A percentile compares a stretch with the other conserved stretches of the same genome.
phyloP scores from a whole-genome alignment of 1,140 invertebrate genomes.

The Marisa cornuarietis region DNA sequence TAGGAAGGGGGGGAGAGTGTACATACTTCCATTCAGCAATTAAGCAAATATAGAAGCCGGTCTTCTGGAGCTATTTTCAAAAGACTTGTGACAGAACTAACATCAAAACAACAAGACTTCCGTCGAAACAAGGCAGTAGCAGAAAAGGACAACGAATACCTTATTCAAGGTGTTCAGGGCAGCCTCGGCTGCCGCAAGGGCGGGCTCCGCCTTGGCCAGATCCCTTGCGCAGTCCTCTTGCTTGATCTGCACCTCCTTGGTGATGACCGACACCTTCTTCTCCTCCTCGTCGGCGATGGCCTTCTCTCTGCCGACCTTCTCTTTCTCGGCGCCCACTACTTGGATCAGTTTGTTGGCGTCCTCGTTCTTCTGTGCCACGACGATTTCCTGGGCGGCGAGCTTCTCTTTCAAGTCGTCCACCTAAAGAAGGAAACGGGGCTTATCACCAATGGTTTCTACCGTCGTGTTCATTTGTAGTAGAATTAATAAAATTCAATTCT shows the following conservation, averaged over 20 bases:
- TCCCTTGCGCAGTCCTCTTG: slow-evolving; percentile 93
- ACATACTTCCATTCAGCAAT: too few species aligned
- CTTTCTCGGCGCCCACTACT: slow-evolving; percentile 92
- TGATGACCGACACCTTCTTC: slow-evolving; percentile 90
- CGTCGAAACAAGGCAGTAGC: too few species aligned
- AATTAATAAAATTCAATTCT: too few species aligned
- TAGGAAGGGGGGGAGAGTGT: too few species aligned
- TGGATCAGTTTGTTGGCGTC: slow-evolving; percentile 94
- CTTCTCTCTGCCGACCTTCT: slow-evolving; percentile 92
- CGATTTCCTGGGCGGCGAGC: slow-evolving; percentile 91
- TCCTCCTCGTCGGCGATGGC: slow-evolving; percentile 92
- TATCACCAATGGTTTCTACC: too few species aligned
- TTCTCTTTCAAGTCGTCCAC: slow-evolving; percentile 93
- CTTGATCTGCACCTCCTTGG: slow-evolving; percentile 93
- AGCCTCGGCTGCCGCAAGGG: slow-evolving; percentile 89
- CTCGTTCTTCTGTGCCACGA: slow-evolving; percentile 92
- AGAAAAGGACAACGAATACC: slow-evolving; percentile 59
- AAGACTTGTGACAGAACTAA: too few species aligned
- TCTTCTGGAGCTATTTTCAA: too few species aligned
- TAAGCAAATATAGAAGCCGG: too few species aligned
- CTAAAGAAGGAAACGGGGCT: slow-evolving; percentile 48
- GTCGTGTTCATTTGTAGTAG: too few species aligned
- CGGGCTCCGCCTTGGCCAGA: slow-evolving; percentile 94
- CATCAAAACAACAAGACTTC: too few species aligned
- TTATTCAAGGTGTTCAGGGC: slow-evolving; percentile 97